Evolutionary conservation across 1,140 invertebrate species (phyloP), one percentile per base, ranked within the genome.

Genomic region (Bombus sylvicola): DNA sequence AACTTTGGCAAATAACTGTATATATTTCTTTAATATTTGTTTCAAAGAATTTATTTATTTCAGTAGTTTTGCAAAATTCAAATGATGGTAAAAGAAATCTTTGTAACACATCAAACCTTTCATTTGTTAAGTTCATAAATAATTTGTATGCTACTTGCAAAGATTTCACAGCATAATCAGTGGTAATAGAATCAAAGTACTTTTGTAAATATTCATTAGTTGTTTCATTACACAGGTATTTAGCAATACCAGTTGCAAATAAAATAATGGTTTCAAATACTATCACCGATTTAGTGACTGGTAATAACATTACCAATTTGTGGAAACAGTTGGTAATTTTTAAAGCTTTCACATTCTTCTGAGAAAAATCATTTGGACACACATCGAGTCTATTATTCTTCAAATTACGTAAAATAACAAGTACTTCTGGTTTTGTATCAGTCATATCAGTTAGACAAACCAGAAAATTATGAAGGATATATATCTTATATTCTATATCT

Each of bases 401-500:
- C 8, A 93, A 83, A 12, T 57, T 69, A 1, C 37, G 37, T n/a
- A 95, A 78, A 53, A 92, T 91, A 0, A 59, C 69, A 77, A 81
- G 76, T 1, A 95, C 47, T 47, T 92, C 88, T 3, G 86, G 57
- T 83, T 89, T 89, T 2, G 87, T 81, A 13, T 89, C 41, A 0
- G 77, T 85, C 79, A 86, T 87, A 59, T 92, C 88, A 1, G 85
- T 91, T 31, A 95, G 62, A 68, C 93, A 95, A 39, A 92, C 41
- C 5, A 94, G 81, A 84, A 95, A 95, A 89, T 93, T 89, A 66
- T 90, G 83, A 5, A 95, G 75, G 41, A 95, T 91, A 69, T 87
- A 66, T 2, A 79, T 90, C 57, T 93, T 94, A 8, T 91, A 81
- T n/a, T 92, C 87, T 25, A 94, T 64, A 66, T 87, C 75, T 10